Evolutionary conservation across 2,797 vertebrate genomes (phyloP).

Genomic region (Ptychobarbus kaznakovi): DNA sequence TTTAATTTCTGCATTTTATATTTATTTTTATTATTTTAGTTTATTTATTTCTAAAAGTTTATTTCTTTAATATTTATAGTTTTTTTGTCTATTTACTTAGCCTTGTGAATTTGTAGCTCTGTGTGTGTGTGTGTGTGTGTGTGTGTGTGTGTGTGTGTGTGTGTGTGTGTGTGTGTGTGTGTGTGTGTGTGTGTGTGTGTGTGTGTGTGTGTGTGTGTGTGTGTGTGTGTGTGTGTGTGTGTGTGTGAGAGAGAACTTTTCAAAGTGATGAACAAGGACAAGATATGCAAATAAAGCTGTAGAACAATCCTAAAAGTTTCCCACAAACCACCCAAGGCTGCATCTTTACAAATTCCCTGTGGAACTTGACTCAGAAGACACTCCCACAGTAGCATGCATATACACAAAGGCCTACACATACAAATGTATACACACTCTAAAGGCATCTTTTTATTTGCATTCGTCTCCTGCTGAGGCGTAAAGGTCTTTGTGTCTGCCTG

Average conservation of each 20-base stretch:
- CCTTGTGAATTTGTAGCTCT: background rate
- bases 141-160: no score
- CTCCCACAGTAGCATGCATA: constrained; percentile 25
- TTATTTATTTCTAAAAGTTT: background rate
- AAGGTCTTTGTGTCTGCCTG: constrained; percentile 42
- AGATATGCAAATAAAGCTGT: constrained; percentile 56
- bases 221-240: no score
- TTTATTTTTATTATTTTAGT: no score
- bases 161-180: no score
- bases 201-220: background rate
- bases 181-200: no score
- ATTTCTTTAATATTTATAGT: background rate
- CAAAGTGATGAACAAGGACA: constrained; percentile 44
- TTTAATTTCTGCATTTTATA: no score
- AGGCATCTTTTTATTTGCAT: background rate
- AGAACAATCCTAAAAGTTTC: constrained; percentile 50
- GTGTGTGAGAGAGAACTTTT: background rate
- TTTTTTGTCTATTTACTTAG: background rate
- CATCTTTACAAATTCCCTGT: constrained; percentile 37
- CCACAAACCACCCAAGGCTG: constrained; percentile 25
- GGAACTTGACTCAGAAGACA: constrained; percentile 19
- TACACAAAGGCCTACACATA: constrained; percentile 1
- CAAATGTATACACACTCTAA: background rate
- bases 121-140: no score
- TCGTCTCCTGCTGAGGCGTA: constrained; percentile 19